Evolutionary conservation across 2,113 vertebrate species (phyloP), one percentile per base, ranked within the genome.

Genomic region (Sciurus niger): DNA sequence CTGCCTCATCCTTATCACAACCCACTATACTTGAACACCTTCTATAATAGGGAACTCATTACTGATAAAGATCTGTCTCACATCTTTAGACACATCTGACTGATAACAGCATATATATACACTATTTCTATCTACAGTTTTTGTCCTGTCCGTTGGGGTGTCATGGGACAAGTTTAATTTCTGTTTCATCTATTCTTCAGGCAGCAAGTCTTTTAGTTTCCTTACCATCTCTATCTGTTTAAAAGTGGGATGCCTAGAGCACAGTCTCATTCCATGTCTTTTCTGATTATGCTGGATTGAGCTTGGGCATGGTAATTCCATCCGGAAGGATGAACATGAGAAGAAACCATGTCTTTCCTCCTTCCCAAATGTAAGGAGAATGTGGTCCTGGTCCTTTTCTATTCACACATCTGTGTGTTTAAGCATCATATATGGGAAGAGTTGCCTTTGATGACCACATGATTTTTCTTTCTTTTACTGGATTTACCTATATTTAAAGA

Each of bases 361-460:
- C 3, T 22, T 83, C 84, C 43, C 28, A 80, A 51, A 46, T 53
- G 1, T 9, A 46, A 46, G 4, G 14, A 37, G 24, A 63, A 12
- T 10, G 18, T 88, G 30, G 65, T n/a, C 20, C 14, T 30, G 3
- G 20, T 1, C 7, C 11, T 11, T 0, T 11, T 8, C 0, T 0
- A 9, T 2, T 20, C 0, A 14, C 4, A 5, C 43, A 18, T 90
- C 40, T 92, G 24, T 13, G 11, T 17, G 28, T 12, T 58, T 46
- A 80, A 93, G 28, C 0, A 2, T 91, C n/a, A 46, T 17, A 14
- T 17, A 51, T 90, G 3, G 58, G 34, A 76, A 77, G 2, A 43
- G 6, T 65, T 76, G 76, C 76, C 55, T 92, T 90, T 67, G 46
- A 84, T 89, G 40, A 40, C 4, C 16, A 22, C 12, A 95, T 89